These are phyloP conservation scores for Troides oblongomaculatus DNA, from an alignment of 2,888 invertebrate species.

Conservation along the genomic window DNA sequence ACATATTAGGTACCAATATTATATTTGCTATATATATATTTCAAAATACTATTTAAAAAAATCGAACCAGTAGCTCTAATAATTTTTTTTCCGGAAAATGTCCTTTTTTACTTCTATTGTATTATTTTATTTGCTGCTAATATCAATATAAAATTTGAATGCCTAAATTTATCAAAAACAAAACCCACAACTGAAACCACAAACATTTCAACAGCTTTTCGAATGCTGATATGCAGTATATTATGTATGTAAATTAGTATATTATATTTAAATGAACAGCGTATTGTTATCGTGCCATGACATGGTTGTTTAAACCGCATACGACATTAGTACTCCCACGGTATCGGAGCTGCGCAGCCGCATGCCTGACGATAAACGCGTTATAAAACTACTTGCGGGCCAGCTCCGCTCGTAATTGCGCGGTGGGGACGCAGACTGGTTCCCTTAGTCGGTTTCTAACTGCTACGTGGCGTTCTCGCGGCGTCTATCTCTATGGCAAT, in stretches of 20 bases:
- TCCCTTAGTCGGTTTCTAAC: constrained; percentile 31
- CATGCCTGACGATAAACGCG: constrained; percentile 28
- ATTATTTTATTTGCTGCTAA: too few relatives aligned
- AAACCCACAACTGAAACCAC: too few relatives aligned
- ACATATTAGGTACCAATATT: too few relatives aligned
- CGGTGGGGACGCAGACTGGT: constrained; percentile 44
- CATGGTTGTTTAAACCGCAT: constrained; percentile 30
- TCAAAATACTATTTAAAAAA: too few relatives aligned
- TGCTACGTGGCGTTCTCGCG: constrained; percentile 16
- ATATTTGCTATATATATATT: too few relatives aligned
- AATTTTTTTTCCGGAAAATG: too few relatives aligned
- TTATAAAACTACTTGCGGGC: constrained; percentile 35
- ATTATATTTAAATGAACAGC: background rate
- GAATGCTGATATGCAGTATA: too few relatives aligned
- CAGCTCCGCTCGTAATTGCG: constrained; percentile 26
- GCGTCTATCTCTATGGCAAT: background rate
- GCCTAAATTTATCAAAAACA: too few relatives aligned
- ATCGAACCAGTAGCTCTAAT: too few relatives aligned
- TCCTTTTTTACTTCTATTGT: too few relatives aligned
- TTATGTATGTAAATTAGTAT: background rate
- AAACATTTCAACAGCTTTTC: too few relatives aligned
- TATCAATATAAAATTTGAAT: too few relatives aligned
- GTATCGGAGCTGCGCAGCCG: constrained; percentile 34
- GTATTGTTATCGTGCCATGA: constrained; percentile 19
- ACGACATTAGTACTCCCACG: constrained; percentile 36